Base-by-base conservation (phyloP, 2,113 vertebrate genomes). In the Sitta europaea region DNA sequence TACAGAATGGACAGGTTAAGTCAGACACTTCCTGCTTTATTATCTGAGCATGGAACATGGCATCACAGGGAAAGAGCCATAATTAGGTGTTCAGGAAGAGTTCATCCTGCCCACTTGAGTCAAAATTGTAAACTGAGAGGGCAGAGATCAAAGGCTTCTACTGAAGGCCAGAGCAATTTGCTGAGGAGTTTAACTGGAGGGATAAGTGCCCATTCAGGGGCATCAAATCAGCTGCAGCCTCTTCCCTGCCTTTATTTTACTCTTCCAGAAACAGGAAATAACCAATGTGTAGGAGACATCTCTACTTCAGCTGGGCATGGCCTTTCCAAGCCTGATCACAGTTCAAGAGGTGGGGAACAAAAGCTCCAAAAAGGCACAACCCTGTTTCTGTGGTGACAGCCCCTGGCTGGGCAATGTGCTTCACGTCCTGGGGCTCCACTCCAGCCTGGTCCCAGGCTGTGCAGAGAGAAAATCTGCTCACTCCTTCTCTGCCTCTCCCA, bases 151-250 rank as follows among this genome's bases (percentile, higher is more conserved):
- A 80, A 54, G 10, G 12, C 33, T 74, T 36, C 47, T 22, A 13
- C n/a, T 1, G 1, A 67, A 86, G 58, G 53, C 35, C 42, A 38
- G 67, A 67, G 53, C 48, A 67, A 48, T 42, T 40, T 33, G 6
- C 40, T 29, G 35, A 80, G 71, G 31, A 73, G 59, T 36, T 76
- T 19, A 62, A 38, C 15, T 66, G 61, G 53, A 58, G 11, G 31
- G 31, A 21, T 42, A 2, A 4, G 15, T 20, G 31, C 15, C 72
- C 0, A 0, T 31, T 11, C 1, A 0, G 20, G 25, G 22, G 7
- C 38, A 38, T 31, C 2, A 0, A 5, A 29, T 22, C 36, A 27
- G 9, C 68, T 45, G 57, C 22, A 48, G 38, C 25, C 22, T 27
- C 25, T 36, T 61, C 73, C 31, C 14, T 62, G 58, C 16, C 67